Conservation (phyloP, 2,113 vertebrate genomes). For the Xenopus borealis region DNA sequence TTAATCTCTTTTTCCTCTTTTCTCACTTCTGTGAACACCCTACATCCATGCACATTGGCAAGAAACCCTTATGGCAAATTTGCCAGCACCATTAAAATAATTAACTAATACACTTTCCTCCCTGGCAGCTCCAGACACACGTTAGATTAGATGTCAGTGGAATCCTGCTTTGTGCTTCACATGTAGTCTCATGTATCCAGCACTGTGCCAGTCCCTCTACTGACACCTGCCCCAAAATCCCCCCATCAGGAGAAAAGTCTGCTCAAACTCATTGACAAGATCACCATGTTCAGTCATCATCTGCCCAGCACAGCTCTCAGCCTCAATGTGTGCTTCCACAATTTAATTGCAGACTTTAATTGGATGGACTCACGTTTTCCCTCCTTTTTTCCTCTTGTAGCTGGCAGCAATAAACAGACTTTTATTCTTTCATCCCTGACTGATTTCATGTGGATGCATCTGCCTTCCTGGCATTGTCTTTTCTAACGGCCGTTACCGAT, state of each 20-base stretch:
- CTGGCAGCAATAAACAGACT: conserved; percentile 63
- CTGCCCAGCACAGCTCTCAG: background rate
- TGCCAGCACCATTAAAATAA: background rate
- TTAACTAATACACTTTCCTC: background rate
- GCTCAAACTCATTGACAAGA: conserved; percentile 13
- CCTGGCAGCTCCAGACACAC: background rate
- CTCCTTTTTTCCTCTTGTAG: conserved; percentile 31
- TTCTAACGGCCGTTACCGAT: conserved; percentile 52
- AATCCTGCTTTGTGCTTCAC: conserved; percentile 6
- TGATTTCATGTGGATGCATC: conserved; percentile 59
- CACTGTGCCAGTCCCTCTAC: background rate
- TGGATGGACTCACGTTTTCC: conserved; percentile 53
- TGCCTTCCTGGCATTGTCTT: conserved; percentile 60
- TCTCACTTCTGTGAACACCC: no score
- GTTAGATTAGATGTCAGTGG: background rate
- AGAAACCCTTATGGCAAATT: background rate
- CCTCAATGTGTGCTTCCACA: conserved; percentile 51
- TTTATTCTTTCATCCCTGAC: conserved; percentile 61
- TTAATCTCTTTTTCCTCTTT: no score
- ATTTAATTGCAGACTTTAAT: conserved; percentile 65
- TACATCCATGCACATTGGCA: no score
- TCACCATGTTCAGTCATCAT: conserved; percentile 14
- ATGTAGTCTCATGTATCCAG: conserved; percentile 4
- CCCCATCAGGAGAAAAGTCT: conserved; percentile 6
- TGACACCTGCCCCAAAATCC: conserved; percentile 15